phyloP scores from a whole-genome alignment of 2,888 invertebrate species.

The Macropis europaea region DNA sequence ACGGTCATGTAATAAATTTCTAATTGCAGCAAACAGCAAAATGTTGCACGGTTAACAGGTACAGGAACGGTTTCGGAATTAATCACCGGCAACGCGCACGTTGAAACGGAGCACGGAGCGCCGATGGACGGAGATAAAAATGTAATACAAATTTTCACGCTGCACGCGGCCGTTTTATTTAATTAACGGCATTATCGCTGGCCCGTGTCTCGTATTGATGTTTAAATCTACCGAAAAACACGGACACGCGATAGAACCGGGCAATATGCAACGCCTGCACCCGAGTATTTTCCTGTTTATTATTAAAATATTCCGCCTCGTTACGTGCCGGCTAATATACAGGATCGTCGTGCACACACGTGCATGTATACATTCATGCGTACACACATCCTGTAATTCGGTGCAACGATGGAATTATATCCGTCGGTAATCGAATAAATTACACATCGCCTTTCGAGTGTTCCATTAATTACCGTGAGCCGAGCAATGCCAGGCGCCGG shows the following conservation, averaged over 20 bases:
- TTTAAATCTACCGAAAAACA: conserved; percentile 31
- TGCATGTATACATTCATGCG: neutral
- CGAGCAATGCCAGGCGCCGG: conserved; percentile 20
- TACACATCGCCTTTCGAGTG: conserved; percentile 46
- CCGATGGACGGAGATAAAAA: conserved; percentile 28
- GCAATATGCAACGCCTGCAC: neutral
- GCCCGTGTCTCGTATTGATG: conserved; percentile 13
- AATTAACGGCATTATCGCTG: conserved; percentile 29
- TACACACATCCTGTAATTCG: conserved; percentile 35
- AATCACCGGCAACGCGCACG: conserved; percentile 2
- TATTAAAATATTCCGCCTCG: conserved; percentile 59
- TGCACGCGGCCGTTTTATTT: conserved; percentile 19
- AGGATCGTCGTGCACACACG: neutral
- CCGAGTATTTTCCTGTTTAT: conserved; percentile 47
- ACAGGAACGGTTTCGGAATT: conserved; percentile 8
- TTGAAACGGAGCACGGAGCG: neutral
- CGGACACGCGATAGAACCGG: too few species aligned
- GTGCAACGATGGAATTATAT: conserved; percentile 48
- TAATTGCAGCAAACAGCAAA: neutral
- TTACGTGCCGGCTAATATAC: conserved; percentile 34
- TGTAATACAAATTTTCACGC: conserved; percentile 29
- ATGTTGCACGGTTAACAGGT: conserved; percentile 6
- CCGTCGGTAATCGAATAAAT: conserved; percentile 47
- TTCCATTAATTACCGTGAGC: conserved; percentile 48
- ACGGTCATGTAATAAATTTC: neutral